Evolutionary conservation across 2,888 invertebrate species (phyloP), one percentile per base, ranked within the genome.

Genomic region (Eulithis testata): DNA sequence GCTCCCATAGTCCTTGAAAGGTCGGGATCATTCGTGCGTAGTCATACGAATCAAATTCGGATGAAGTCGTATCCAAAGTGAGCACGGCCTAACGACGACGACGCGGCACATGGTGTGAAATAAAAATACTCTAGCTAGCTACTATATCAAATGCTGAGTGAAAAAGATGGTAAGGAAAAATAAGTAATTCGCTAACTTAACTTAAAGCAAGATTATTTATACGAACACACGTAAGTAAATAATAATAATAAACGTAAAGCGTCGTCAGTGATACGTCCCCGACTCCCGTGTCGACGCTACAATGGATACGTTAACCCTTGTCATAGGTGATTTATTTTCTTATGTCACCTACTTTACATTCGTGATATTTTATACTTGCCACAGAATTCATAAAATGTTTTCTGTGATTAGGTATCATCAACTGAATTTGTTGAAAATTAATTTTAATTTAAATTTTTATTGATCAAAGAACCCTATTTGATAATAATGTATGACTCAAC

Each of bases 311-410:
- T 68, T 66, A 60, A 69, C 64, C 70, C 65, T 66, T 63, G 66
- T 66, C 66, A 60, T 69, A 63, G 61, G 61, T 69, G 71, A 69
- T 66, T 68, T 69, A 70, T 71, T 62, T 64, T 69, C 54, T 61
- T 64, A 68, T 21, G 60, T 59, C 55, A 57, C 53, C 14, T 49
- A 51, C 61, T 70, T 49, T 61, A 59, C 55, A 54, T 59, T 66
- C 55, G 51, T 65, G 37, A 66, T 66, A 69, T 54, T 51, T 7
- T 58, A 62, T 12, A 36, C 11, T 44, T 59, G 11, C 36, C 49
- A 61, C 49, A 47, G 40, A 36, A 60, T 53, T 47, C 31, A 47
- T 55, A 57, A 21, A 55, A 31, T 45, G 56, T 56, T 54, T 54
- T 55, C 40, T 6, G 31, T 31, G 31, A 4, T 31, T 31, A 31